These are phyloP conservation scores for Ivindomyrus marchei DNA, from an alignment of 2,113 vertebrate genomes.

Conservation along the genomic window DNA sequence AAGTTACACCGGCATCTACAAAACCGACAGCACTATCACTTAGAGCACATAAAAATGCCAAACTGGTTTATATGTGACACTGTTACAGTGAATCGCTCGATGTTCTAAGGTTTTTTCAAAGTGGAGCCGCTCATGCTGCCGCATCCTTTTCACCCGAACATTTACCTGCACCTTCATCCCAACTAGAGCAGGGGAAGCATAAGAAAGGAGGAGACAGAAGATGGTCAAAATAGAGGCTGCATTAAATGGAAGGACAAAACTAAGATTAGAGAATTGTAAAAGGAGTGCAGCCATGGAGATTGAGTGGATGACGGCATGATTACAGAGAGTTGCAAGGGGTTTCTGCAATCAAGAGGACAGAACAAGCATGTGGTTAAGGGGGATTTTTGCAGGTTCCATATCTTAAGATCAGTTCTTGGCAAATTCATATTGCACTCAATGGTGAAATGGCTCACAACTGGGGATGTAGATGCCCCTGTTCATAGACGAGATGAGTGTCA, in stretches of 20 bases:
- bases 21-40: background rate
- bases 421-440: background rate
- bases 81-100: background rate
- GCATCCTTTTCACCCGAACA: background rate
- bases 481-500: background rate
- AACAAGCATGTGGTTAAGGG: background rate
- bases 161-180: slow-evolving; percentile 28
- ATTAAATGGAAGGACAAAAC: slow-evolving; percentile 12
- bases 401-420: background rate
- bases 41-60: background rate
- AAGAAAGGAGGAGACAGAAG: slow-evolving; percentile 13
- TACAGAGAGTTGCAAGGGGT: background rate
- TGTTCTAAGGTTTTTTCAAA: background rate
- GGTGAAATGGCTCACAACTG: background rate
- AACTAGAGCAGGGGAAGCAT: slow-evolving; percentile 15
- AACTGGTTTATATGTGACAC: background rate
- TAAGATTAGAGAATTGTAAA: background rate
- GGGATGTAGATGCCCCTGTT: background rate
- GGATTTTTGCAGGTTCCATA: background rate
- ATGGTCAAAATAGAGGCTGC: background rate
- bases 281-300: background rate
- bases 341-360: background rate
- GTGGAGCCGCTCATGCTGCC: background rate
- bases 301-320: background rate
- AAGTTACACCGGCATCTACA: background rate